These are phyloP conservation scores for Melanotaenia parkinsoni DNA, from an alignment of 2,797 vertebrate genomes.

Conservation along the genomic window DNA sequence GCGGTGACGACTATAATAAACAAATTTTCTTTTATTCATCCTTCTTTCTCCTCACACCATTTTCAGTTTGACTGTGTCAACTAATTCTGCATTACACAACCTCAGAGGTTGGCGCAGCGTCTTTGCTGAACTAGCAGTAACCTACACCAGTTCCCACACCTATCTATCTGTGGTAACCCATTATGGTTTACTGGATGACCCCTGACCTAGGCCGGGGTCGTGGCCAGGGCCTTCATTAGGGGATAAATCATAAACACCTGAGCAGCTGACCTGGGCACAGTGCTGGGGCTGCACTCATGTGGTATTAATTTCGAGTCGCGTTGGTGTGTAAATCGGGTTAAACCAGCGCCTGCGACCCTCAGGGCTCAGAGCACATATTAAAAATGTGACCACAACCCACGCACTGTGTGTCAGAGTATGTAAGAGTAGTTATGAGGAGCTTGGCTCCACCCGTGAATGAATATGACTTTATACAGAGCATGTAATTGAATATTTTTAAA, in stretches of 20 bases:
- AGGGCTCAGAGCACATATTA: slow-evolving; percentile 77
- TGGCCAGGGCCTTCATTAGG: slow-evolving; percentile 76
- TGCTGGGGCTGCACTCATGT: slow-evolving; percentile 68
- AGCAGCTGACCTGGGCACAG: slow-evolving; percentile 71
- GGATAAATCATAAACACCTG: slow-evolving; percentile 84
- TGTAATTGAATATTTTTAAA: slow-evolving; percentile 57
- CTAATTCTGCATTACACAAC: slow-evolving; percentile 19
- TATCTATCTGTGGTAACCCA: slow-evolving; percentile 73
- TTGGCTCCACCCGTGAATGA: slow-evolving; percentile 35
- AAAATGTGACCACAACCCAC: slow-evolving; percentile 71
- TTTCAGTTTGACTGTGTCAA: slow-evolving; percentile 10
- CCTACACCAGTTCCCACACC: slow-evolving; percentile 70
- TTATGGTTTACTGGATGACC: slow-evolving; percentile 79
- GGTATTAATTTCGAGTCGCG: slow-evolving; percentile 75
- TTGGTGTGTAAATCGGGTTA: slow-evolving; percentile 80
- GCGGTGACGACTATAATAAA: background rate
- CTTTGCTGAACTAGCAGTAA: slow-evolving; percentile 44
- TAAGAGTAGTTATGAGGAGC: slow-evolving; percentile 42
- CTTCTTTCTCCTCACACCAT: background rate
- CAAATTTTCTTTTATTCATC: background rate
- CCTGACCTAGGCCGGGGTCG: slow-evolving; percentile 69
- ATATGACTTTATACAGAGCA: slow-evolving; percentile 51
- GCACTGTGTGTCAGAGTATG: slow-evolving; percentile 38
- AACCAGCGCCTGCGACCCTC: slow-evolving; percentile 77
- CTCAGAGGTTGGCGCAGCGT: background rate